Percentiles rank a stretch among this genome's conserved stretches.
These are phyloP conservation scores for Tetraodon nigroviridis DNA, from an alignment of 2,113 vertebrate genomes.

Conservation along the genomic window DNA sequence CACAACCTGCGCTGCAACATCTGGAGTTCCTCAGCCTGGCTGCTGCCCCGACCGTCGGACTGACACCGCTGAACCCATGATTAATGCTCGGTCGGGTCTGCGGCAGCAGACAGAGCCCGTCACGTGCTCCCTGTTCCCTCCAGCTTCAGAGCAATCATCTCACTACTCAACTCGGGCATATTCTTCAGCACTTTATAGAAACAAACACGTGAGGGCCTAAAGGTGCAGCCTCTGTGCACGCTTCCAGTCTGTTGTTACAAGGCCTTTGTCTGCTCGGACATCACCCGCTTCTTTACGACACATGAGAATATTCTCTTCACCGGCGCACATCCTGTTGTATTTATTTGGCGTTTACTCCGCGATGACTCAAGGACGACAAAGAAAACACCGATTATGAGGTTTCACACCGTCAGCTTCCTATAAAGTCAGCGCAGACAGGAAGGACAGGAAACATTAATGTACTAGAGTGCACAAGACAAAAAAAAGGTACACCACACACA, in stretches of 20 bases:
- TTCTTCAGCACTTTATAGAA: background rate
- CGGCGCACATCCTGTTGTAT: conserved; percentile 40
- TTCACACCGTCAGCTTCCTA: conserved; percentile 58
- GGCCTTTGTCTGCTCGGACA: conserved; percentile 32
- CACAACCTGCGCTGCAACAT: conserved; percentile 54
- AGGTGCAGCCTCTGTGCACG: conserved; percentile 11
- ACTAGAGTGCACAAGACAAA: conserved; percentile 8
- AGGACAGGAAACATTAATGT: conserved; percentile 55
- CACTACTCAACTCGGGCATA: too few relatives aligned
- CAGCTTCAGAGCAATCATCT: too few relatives aligned
- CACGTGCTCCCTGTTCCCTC: background rate
- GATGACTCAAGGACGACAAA: conserved; percentile 56
- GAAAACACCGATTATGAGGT: conserved; percentile 40
- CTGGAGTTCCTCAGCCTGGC: conserved; percentile 28
- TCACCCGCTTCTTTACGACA: conserved; percentile 34
- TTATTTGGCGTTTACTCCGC: conserved; percentile 34
- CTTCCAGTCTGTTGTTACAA: conserved; percentile 39
- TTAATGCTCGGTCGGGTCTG: conserved; percentile 25
- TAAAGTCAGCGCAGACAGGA: conserved; percentile 40
- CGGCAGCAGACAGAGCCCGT: conserved; percentile 5
- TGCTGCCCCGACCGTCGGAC: conserved; percentile 49
- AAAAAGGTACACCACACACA: background rate
- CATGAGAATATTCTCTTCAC: conserved; percentile 19
- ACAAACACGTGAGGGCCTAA: background rate
- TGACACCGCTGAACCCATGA: conserved; percentile 42